Percentiles rank a stretch among this genome's conserved stretches.
Conservation (phyloP, 2,797 vertebrate species). For the Diplodus sargus region DNA sequence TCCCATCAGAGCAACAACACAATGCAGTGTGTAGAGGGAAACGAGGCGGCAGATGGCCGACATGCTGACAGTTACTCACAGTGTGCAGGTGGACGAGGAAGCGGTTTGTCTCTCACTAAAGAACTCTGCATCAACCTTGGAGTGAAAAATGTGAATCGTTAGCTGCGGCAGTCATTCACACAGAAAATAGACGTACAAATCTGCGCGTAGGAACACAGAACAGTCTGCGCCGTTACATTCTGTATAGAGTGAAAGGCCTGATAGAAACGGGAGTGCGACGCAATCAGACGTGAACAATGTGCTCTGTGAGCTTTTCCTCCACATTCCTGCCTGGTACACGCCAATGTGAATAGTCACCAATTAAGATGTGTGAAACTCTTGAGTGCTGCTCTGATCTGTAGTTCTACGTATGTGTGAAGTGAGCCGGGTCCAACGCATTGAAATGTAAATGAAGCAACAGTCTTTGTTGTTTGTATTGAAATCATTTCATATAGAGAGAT, state of each 20-base stretch:
- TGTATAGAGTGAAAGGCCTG: constrained; percentile 47
- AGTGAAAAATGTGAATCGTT: constrained; percentile 59
- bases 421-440: constrained; percentile 37
- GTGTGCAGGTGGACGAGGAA: constrained; percentile 65
- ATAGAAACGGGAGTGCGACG: constrained; percentile 43
- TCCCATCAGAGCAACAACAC: constrained; percentile 34
- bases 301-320: constrained; percentile 44
- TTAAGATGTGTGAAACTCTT: constrained; percentile 40
- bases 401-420: not conserved
- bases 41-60: constrained; percentile 63
- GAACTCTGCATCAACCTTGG: constrained; percentile 60
- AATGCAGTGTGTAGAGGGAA: constrained; percentile 12
- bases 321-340: constrained; percentile 21
- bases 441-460: constrained; percentile 59
- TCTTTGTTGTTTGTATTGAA: constrained; percentile 40
- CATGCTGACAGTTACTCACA: constrained; percentile 68
- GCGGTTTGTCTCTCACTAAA: constrained; percentile 35
- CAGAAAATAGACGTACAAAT: constrained; percentile 43
- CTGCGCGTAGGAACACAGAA: constrained; percentile 34
- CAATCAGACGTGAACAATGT: constrained; percentile 50
- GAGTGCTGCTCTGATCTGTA: constrained; percentile 19
- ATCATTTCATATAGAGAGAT: constrained; percentile 25
- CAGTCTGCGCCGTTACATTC: constrained; percentile 25
- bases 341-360: constrained; percentile 48
- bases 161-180: constrained; percentile 58